Evolutionary conservation across 2,888 invertebrate genomes (phyloP).

Genomic region (Fragum whitleyi): DNA sequence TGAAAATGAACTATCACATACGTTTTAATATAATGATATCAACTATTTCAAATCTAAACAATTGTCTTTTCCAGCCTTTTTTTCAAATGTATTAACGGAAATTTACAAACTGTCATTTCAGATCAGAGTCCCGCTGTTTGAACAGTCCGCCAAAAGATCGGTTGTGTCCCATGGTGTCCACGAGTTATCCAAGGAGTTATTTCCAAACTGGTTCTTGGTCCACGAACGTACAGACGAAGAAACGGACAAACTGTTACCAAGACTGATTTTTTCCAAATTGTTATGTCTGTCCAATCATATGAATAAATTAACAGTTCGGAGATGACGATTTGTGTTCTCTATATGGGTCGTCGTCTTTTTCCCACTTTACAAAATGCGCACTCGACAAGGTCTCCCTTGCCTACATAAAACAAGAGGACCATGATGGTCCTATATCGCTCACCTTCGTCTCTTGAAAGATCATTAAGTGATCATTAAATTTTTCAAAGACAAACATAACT

Average conservation of each 20-base stretch:
- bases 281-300: conserved; percentile 36
- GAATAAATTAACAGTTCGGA: conserved; percentile 40
- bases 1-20: background rate
- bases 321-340: conserved; percentile 28
- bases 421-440: no score
- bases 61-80: background rate
- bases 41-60: no score
- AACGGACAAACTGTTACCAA: background rate
- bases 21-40: background rate
- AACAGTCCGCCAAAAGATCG: background rate
- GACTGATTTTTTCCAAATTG: background rate
- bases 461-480: no score
- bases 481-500: no score
- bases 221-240: background rate
- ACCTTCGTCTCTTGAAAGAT: no score
- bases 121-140: background rate
- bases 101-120: background rate
- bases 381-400: conserved; percentile 15
- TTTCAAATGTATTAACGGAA: background rate
- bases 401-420: no score
- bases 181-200: background rate
- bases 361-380: conserved; percentile 16
- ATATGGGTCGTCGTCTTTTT: conserved; percentile 11
- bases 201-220: background rate
- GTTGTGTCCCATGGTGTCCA: background rate